Evolutionary conservation across 1,140 invertebrate species (phyloP).

Genomic region (Drosophila parabipectinata): DNA sequence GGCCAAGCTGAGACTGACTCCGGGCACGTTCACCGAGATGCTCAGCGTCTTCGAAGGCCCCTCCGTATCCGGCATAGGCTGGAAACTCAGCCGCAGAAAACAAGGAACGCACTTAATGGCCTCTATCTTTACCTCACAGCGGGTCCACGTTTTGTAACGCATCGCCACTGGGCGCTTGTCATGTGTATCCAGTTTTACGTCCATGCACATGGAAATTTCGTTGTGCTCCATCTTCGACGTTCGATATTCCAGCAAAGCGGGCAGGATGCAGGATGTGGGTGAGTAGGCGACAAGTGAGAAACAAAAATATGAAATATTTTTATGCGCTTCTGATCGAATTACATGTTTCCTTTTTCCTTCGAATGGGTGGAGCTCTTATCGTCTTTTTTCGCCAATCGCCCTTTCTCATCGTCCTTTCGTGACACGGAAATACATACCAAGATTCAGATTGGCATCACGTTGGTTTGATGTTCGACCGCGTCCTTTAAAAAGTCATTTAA

Average conservation of each 20-base stretch:
- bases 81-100: slow-evolving; percentile 74
- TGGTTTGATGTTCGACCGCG: too few species aligned
- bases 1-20: slow-evolving; percentile 69
- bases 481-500: too few species aligned
- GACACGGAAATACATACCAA: slow-evolving; percentile 2
- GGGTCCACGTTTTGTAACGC: slow-evolving; percentile 76
- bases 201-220: slow-evolving; percentile 81
- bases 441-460: too few species aligned
- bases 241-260: background rate
- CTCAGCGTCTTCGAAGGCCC: slow-evolving; percentile 31
- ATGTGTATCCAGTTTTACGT: slow-evolving; percentile 81
- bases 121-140: slow-evolving; percentile 80
- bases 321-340: slow-evolving; percentile 9
- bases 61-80: slow-evolving; percentile 23
- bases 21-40: slow-evolving; percentile 79
- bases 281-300: slow-evolving; percentile 40
- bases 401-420: slow-evolving; percentile 10
- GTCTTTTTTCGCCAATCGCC: slow-evolving; percentile 24
- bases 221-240: slow-evolving; percentile 69
- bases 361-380: slow-evolving; percentile 45
- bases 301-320: slow-evolving; percentile 52
- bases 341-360: slow-evolving; percentile 27
- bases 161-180: slow-evolving; percentile 74
- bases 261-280: background rate
- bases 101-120: slow-evolving; percentile 83